Evolutionary conservation across 1,140 invertebrate species (phyloP).

Genomic region (Delia radicum): DNA sequence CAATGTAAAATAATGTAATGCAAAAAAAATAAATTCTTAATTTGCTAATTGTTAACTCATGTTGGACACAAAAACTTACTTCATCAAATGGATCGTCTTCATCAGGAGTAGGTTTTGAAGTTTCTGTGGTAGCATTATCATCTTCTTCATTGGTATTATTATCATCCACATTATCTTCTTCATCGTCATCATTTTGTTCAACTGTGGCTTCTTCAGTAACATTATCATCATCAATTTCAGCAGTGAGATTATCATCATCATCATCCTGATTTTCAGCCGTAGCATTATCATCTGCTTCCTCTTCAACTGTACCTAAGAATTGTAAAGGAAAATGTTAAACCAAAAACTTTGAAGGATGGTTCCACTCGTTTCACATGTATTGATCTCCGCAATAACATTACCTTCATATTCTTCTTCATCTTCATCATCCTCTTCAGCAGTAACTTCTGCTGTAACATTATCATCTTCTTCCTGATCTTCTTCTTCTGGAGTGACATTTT

Average conservation of each 20-base stretch:
- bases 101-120: slow-evolving; percentile 28
- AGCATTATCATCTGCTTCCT: slow-evolving; percentile 43
- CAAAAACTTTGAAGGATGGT: too few species aligned
- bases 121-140: slow-evolving; percentile 35
- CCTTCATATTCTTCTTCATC: slow-evolving; percentile 49
- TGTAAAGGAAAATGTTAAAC: slow-evolving; percentile 40
- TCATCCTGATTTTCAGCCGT: slow-evolving; percentile 46
- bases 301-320: slow-evolving; percentile 49
- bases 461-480: slow-evolving; percentile 51
- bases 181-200: slow-evolving; percentile 34
- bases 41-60: background rate
- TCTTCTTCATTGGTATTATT: slow-evolving; percentile 41
- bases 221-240: slow-evolving; percentile 40
- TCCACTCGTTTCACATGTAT: slow-evolving; percentile 54
- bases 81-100: slow-evolving; percentile 39
- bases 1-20: too few species aligned
- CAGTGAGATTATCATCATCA: slow-evolving; percentile 33
- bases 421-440: slow-evolving; percentile 45
- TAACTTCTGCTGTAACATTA: slow-evolving; percentile 39
- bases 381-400: slow-evolving; percentile 46
- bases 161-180: slow-evolving; percentile 36
- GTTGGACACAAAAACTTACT: slow-evolving; percentile 24
- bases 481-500: slow-evolving; percentile 42
- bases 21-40: background rate
- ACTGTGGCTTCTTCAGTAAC: slow-evolving; percentile 34